Conservation (phyloP, 2,888 invertebrate species). For the Lottia scabra region DNA sequence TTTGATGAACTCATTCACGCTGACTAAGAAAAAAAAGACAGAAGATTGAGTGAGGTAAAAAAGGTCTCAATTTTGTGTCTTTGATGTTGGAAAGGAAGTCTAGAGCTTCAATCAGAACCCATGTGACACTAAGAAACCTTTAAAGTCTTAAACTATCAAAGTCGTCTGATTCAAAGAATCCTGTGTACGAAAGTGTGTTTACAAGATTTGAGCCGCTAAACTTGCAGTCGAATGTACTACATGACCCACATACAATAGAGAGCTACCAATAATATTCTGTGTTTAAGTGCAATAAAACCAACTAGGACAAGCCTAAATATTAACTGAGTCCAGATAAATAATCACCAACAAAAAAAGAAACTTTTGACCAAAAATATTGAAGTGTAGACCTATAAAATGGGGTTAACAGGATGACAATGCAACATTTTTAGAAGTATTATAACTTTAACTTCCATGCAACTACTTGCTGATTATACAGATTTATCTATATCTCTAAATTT, state of each 20-base stretch:
- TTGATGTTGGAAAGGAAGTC: background rate
- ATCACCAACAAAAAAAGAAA: too few relatives aligned
- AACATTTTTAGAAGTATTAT: too few relatives aligned
- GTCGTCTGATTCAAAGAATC: conserved; percentile 16
- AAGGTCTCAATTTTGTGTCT: background rate
- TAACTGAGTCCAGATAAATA: too few relatives aligned
- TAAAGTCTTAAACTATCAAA: conserved; percentile 4
- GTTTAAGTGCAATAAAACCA: too few relatives aligned
- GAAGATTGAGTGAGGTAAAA: background rate
- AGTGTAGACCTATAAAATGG: too few relatives aligned
- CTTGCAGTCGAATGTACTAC: conserved; percentile 13
- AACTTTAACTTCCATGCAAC: too few relatives aligned
- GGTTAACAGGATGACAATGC: too few relatives aligned
- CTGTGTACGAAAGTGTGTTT: conserved; percentile 25
- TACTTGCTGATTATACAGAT: too few relatives aligned
- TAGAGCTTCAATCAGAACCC: background rate
- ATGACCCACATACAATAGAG: background rate
- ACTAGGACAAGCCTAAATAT: too few relatives aligned
- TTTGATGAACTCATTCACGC: background rate
- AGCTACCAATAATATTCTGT: background rate
- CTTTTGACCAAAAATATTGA: too few relatives aligned
- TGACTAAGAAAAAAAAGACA: too few relatives aligned
- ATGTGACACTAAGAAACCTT: background rate
- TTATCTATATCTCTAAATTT: too few relatives aligned
- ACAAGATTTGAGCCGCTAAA: conserved; percentile 15